phyloP scores from a whole-genome alignment of 2,113 vertebrate genomes.

The Callorhinus ursinus region DNA sequence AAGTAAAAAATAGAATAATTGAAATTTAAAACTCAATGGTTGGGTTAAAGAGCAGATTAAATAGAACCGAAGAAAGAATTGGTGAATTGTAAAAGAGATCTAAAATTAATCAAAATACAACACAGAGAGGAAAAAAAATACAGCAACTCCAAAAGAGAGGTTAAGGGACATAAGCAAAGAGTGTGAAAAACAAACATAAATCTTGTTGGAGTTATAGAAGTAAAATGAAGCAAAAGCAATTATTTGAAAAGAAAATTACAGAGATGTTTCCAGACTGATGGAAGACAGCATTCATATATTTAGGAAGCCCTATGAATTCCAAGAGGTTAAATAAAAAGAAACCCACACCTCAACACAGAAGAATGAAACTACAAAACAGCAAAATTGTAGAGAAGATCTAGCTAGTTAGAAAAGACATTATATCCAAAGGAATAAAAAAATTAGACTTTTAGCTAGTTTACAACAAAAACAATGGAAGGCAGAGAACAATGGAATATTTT shows the following conservation, averaged over 20 bases:
- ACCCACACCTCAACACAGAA: not conserved
- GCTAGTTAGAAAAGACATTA: not conserved
- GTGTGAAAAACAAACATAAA: not conserved
- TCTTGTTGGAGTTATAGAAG: not conserved
- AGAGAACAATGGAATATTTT: not conserved
- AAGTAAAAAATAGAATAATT: not conserved
- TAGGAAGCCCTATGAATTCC: not conserved
- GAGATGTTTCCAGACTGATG: not conserved
- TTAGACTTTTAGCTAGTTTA: not conserved
- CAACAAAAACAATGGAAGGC: not conserved
- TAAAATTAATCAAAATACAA: constrained; percentile 6
- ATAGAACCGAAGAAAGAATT: not conserved
- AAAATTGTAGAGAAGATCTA: constrained; percentile 1
- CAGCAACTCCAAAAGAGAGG: not conserved
- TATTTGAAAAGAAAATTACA: not conserved
- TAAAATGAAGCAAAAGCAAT: not conserved
- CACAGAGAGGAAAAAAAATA: not conserved
- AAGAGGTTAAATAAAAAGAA: not conserved
- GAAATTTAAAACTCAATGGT: not conserved
- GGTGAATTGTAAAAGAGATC: not conserved
- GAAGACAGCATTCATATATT: not conserved
- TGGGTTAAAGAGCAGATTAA: not conserved
- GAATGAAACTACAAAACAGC: not conserved
- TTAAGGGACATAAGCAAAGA: not conserved
- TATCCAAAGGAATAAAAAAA: not conserved